Evolutionary conservation across 2,888 invertebrate species (phyloP).

Genomic region (Andrena fulva): DNA sequence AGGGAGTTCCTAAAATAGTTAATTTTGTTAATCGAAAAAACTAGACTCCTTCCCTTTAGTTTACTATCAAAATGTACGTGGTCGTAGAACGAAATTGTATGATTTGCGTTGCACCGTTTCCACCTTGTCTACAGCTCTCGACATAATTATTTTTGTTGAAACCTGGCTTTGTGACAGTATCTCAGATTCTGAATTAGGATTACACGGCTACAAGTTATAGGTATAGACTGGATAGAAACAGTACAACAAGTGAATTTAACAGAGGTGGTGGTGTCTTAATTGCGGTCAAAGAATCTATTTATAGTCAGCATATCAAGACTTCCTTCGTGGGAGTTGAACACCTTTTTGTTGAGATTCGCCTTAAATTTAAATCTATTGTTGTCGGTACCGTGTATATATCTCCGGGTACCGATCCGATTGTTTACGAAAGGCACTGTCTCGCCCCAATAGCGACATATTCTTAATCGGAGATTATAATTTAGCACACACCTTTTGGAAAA

Average conservation of each 20-base stretch:
- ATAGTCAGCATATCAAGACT: neutral
- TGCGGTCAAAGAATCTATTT: neutral
- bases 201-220: neutral
- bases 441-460: no score
- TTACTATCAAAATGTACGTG: neutral
- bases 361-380: neutral
- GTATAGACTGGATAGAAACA: neutral
- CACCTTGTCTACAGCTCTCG: neutral
- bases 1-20: neutral
- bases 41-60: neutral
- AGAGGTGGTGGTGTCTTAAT: neutral
- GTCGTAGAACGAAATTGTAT: neutral
- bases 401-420: neutral
- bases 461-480: no score
- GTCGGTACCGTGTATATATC: neutral
- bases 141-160: neutral
- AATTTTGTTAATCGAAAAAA: neutral
- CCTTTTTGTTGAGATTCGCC: neutral
- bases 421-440: no score
- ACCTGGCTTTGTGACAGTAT: neutral
- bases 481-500: no score
- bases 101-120: neutral
- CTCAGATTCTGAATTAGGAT: neutral
- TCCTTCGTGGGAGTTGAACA: neutral
- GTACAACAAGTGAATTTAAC: neutral